Conservation (phyloP, 2,888 invertebrate genomes). For the Thyatira batis region DNA sequence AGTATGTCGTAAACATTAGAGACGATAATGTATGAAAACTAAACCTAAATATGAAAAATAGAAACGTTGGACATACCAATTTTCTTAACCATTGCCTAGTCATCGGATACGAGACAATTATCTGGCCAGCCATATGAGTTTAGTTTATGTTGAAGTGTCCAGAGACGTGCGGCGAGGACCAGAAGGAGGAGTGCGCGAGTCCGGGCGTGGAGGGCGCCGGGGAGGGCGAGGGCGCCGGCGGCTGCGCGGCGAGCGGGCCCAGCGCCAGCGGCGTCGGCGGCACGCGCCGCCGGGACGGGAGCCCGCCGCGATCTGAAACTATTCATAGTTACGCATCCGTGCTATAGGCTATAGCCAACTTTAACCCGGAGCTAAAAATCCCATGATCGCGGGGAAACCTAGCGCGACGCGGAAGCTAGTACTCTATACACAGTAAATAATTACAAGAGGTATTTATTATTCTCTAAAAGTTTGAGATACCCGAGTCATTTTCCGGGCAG, state of each 20-base stretch:
- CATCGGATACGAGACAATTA: too few species aligned
- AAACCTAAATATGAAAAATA: too few species aligned
- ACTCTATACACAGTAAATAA: neutral
- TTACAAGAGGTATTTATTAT: neutral
- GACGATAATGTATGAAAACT: too few species aligned
- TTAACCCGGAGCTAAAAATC: too few species aligned
- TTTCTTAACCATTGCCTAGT: too few species aligned
- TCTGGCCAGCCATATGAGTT: slow-evolving; percentile 11
- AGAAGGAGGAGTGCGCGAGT: slow-evolving; percentile 26
- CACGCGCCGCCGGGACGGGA: slow-evolving; percentile 53
- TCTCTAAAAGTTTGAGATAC: slow-evolving; percentile 23
- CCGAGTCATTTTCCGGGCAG: slow-evolving; percentile 57
- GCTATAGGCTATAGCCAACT: too few species aligned
- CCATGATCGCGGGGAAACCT: too few species aligned
- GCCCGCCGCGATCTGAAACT: slow-evolving; percentile 48
- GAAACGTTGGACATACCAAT: too few species aligned
- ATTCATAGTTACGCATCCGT: too few species aligned
- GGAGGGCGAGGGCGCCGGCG: slow-evolving; percentile 33
- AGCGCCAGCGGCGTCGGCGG: slow-evolving; percentile 40
- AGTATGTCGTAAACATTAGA: too few species aligned
- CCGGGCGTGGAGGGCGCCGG: slow-evolving; percentile 37
- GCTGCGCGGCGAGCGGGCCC: slow-evolving; percentile 21
- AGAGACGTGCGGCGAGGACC: slow-evolving; percentile 26
- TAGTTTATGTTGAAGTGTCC: slow-evolving; percentile 4
- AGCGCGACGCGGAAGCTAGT: too few species aligned